Conservation (phyloP, 2,113 vertebrate species). For the Indicator maculatus region DNA sequence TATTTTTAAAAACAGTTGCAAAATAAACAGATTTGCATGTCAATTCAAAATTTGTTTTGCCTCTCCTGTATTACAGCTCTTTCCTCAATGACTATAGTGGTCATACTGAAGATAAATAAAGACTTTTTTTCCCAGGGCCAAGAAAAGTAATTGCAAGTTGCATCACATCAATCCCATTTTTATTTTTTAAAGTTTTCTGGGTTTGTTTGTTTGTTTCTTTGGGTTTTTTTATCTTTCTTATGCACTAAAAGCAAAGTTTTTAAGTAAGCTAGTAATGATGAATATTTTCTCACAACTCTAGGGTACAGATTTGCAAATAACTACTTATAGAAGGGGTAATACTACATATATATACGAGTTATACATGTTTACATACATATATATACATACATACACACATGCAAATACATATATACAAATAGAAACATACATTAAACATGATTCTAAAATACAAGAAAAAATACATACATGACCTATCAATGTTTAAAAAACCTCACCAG, state of each 20-base stretch:
- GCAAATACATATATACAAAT: neutral
- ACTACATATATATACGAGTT: neutral
- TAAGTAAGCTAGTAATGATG: neutral
- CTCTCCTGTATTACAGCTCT: neutral
- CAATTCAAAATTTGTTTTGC: neutral
- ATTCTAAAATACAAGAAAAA: neutral
- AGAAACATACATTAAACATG: neutral
- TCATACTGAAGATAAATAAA: neutral
- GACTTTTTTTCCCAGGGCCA: neutral
- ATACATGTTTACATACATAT: neutral
- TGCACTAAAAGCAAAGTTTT: neutral
- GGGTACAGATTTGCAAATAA: neutral
- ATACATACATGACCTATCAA: rapidly evolving
- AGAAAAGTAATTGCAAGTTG: neutral
- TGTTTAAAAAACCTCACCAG: neutral
- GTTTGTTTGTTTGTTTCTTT: no score
- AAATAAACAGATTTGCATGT: neutral
- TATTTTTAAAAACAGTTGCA: neutral
- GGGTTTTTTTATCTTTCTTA: neutral
- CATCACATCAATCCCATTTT: neutral
- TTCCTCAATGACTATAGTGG: neutral
- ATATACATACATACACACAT: neutral
- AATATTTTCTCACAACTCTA: neutral
- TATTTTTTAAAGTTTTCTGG: neutral
- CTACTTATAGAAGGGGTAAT: neutral